Conservation (phyloP, 2,113 vertebrate genomes). For the Myocastor coypus region DNA sequence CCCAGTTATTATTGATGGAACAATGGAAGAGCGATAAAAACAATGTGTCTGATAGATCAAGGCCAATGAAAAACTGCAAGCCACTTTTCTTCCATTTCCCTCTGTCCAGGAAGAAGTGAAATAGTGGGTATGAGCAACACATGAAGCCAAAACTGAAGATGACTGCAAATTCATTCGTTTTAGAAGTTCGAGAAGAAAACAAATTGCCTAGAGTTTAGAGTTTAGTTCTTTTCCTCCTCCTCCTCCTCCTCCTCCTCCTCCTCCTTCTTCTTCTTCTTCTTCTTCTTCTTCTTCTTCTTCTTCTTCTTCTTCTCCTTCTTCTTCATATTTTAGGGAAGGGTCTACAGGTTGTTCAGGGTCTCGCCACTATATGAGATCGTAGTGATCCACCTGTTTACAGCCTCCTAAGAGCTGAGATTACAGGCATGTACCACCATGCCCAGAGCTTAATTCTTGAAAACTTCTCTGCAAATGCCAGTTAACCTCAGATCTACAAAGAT, state of each 20-base stretch:
- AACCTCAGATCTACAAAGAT: not conserved
- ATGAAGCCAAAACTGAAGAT: not conserved
- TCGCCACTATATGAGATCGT: too few relatives aligned
- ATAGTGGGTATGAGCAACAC: not conserved
- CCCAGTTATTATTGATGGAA: not conserved
- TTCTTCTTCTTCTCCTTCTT: too few relatives aligned
- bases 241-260: too few relatives aligned
- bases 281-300: too few relatives aligned
- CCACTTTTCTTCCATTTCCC: not conserved
- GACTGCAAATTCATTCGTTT: not conserved
- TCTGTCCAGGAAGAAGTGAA: not conserved
- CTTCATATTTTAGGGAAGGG: too few relatives aligned
- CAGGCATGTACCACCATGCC: too few relatives aligned
- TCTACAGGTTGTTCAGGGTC: too few relatives aligned
- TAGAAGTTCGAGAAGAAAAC: not conserved
- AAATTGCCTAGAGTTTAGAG: not conserved
- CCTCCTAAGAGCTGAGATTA: too few relatives aligned
- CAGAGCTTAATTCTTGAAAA: conserved; percentile 23
- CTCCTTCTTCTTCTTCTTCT: too few relatives aligned
- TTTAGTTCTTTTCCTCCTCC: too few relatives aligned
- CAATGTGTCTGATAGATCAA: not conserved
- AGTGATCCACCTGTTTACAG: too few relatives aligned
- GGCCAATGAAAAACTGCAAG: not conserved
- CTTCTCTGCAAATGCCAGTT: not conserved
- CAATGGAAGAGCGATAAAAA: not conserved